Conservation (phyloP, 2,888 invertebrate genomes). For the Lithophane ornitopus region DNA sequence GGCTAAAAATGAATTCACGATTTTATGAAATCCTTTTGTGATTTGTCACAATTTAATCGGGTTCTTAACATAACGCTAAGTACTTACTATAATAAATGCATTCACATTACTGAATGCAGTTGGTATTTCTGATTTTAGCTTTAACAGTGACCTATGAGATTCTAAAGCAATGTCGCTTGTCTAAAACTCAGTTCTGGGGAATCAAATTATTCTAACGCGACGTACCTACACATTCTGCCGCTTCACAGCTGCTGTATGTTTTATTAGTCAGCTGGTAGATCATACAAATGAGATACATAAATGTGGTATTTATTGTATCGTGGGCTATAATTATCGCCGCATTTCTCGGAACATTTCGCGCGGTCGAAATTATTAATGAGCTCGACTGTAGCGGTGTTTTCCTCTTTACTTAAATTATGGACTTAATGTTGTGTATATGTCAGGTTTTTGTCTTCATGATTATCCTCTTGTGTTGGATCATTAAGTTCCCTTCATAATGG, state of each 20-base stretch:
- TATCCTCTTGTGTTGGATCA: background rate
- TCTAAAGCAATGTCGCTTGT: conserved; percentile 1
- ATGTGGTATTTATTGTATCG: conserved; percentile 31
- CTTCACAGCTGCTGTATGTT: conserved; percentile 14
- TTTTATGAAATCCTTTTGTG: background rate
- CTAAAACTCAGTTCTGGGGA: conserved; percentile 12
- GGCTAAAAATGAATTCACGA: background rate
- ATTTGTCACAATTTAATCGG: too few relatives aligned
- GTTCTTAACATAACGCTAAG: background rate
- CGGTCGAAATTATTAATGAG: conserved; percentile 54
- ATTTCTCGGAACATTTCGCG: conserved; percentile 48
- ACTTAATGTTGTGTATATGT: conserved; percentile 5
- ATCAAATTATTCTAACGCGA: conserved; percentile 33
- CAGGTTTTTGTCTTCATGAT: background rate
- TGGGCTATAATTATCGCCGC: conserved; percentile 33
- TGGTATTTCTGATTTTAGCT: background rate
- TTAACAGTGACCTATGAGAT: background rate
- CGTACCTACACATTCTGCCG: conserved; percentile 2
- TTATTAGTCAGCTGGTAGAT: conserved; percentile 38
- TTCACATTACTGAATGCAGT: background rate
- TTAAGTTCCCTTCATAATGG: too few relatives aligned
- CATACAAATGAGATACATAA: conserved; percentile 25
- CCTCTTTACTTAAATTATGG: conserved; percentile 36
- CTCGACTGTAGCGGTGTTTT: conserved; percentile 27
- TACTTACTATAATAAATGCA: background rate